phyloP scores from a whole-genome alignment of 2,888 invertebrate genomes.

The Laothoe populi region DNA sequence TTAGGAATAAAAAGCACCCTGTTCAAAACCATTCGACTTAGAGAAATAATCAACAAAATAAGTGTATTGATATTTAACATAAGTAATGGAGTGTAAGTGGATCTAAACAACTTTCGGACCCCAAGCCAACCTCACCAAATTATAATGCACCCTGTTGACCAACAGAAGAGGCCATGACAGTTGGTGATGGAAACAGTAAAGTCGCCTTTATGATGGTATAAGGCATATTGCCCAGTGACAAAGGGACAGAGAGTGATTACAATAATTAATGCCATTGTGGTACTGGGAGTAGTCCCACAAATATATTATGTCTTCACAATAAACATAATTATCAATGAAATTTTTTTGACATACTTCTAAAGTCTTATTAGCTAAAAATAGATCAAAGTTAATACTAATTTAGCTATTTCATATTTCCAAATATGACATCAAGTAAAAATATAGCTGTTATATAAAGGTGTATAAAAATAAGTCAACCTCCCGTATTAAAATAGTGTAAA shows the following conservation, averaged over 20 bases:
- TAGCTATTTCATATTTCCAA: background rate
- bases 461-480: slow-evolving; percentile 18
- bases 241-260: background rate
- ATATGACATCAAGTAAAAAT: slow-evolving; percentile 45
- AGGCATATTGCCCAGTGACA: background rate
- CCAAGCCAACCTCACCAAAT: background rate
- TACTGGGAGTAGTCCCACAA: background rate
- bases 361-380: background rate
- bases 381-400: background rate
- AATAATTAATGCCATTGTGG: background rate
- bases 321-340: slow-evolving; percentile 5
- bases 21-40: slow-evolving; percentile 13
- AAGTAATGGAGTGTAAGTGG: slow-evolving; percentile 59
- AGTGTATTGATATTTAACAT: slow-evolving; percentile 71
- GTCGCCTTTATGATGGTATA: too few relatives aligned
- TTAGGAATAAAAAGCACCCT: slow-evolving; percentile 25
- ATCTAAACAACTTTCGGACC: background rate
- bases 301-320: background rate
- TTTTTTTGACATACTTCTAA: background rate
- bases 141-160: background rate
- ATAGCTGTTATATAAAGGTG: slow-evolving; percentile 59
- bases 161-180: background rate
- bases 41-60: slow-evolving; percentile 39
- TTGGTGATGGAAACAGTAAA: background rate
- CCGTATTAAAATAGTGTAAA: slow-evolving; percentile 21